Base-by-base conservation (phyloP, 2,797 vertebrate genomes). In the Diplodus puntazzo region DNA sequence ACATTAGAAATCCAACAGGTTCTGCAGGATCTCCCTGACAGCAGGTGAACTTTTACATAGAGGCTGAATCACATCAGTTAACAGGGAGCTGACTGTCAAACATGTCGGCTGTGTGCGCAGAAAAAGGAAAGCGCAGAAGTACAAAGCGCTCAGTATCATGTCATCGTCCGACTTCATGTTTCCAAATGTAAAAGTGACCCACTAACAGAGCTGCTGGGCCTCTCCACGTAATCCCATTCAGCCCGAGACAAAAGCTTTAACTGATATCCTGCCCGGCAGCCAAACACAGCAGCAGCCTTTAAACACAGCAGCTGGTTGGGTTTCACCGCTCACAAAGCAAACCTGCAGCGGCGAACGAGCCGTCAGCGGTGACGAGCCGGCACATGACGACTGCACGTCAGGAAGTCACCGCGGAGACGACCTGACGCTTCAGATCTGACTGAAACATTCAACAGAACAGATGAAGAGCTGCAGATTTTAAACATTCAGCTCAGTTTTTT, bases 251-350 rank as follows among this genome's bases (percentile, higher is more conserved):
- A 84, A 70, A 46, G 73, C 78, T 42, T 20, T 11, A 59, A 82
- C 73, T 78, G 79, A 80, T 63, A 59, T 61, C 30, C 50, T 61
- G 72, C 72, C 73, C 79, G 49, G 55, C 58, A 88, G 80, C 81
- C n/a, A 57, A 23, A 50, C 3, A 30, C 52, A 45, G 53, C 48
- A 17, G 8, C 59, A 43, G 60, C 46, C 73, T 81, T 76, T 49
- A 77, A 69, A 75, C 14, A n/a, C 58, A 34, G 75, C 70, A 72
- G 83, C 79, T 65, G 85, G 45, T 85, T 71, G 59, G 53, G 77
- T 89, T 90, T 78, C 87, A 81, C 69, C n/a, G 65, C 18, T 18
- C 57, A 87, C 86, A 79, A 87, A 78, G 84, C 62, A 16, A 54
- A 54, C 34, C 42, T 57, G n/a, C 65, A 34, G 30, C 69, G 9